These are phyloP conservation scores for Ametastegia equiseti DNA, from an alignment of 2,888 invertebrate species.

Conservation along the genomic window DNA sequence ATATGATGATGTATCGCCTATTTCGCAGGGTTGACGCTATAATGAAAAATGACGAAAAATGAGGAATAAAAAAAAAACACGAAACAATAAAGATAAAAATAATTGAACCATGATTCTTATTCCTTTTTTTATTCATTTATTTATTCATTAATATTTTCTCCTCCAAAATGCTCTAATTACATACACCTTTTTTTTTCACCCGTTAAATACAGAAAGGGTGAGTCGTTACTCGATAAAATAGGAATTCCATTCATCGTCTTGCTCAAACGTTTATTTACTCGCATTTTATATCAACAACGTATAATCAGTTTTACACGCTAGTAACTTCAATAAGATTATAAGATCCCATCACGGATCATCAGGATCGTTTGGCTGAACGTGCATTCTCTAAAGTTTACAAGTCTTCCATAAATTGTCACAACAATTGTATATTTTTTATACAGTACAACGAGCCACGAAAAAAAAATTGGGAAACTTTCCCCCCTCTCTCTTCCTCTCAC, in stretches of 20 bases:
- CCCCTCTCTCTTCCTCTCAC: background rate
- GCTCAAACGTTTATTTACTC: slow-evolving; percentile 39
- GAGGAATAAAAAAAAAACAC: slow-evolving; percentile 16
- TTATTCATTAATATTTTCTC: slow-evolving; percentile 55
- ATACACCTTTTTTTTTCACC: slow-evolving; percentile 55
- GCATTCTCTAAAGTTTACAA: slow-evolving; percentile 4
- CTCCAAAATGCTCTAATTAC: slow-evolving; percentile 60
- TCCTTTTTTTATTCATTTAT: slow-evolving; percentile 48
- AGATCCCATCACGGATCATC: slow-evolving; percentile 33
- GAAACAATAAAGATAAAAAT: slow-evolving; percentile 23
- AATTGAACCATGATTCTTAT: slow-evolving; percentile 36
- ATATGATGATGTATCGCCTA: slow-evolving; percentile 50
- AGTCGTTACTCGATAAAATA: slow-evolving; percentile 68
- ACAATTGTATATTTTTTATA: slow-evolving; percentile 17
- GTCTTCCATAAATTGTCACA: slow-evolving; percentile 45
- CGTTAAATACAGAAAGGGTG: slow-evolving; percentile 55
- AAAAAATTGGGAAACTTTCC: slow-evolving; percentile 24
- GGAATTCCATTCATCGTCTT: slow-evolving; percentile 57
- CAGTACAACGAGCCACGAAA: background rate
- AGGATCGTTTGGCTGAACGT: slow-evolving; percentile 28
- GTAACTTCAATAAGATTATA: slow-evolving; percentile 23
- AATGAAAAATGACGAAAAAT: no score
- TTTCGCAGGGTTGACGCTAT: slow-evolving; percentile 51
- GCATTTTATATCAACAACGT: background rate
- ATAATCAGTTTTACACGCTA: slow-evolving; percentile 12